These are phyloP conservation scores for Eupithecia subumbrata DNA, from an alignment of 2,888 invertebrate species.

Conservation along the genomic window DNA sequence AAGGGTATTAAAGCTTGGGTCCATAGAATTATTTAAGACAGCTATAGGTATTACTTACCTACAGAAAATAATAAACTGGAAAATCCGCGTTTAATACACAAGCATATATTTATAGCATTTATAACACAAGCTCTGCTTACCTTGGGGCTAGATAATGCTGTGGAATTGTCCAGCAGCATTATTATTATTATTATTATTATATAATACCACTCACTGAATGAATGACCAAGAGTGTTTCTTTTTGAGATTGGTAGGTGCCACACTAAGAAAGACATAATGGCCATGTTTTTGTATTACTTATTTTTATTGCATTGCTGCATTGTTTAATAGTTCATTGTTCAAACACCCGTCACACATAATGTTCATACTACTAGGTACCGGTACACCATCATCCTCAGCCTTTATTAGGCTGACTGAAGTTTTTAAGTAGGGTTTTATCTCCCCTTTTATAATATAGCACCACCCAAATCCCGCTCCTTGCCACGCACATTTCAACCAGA, in stretches of 20 bases:
- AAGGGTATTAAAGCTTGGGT: no score
- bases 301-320: not conserved
- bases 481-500: no score
- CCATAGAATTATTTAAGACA: not conserved
- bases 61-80: not conserved
- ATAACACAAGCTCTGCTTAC: no score
- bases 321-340: constrained; percentile 3
- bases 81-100: not conserved
- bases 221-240: not conserved
- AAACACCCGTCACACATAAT: not conserved
- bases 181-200: no score
- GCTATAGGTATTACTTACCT: not conserved
- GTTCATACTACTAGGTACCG: not conserved
- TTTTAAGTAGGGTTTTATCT: no score
- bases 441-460: no score
- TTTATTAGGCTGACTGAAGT: no score
- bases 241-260: not conserved
- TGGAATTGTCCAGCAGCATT: no score
- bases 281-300: not conserved
- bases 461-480: no score
- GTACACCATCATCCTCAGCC: not conserved
- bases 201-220: not conserved
- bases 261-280: not conserved
- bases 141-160: no score
- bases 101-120: no score